Percentiles rank a stretch among this genome's conserved stretches.
Evolutionary conservation across 2,888 invertebrate genomes (phyloP).

Genomic region (Idaea biselata): DNA sequence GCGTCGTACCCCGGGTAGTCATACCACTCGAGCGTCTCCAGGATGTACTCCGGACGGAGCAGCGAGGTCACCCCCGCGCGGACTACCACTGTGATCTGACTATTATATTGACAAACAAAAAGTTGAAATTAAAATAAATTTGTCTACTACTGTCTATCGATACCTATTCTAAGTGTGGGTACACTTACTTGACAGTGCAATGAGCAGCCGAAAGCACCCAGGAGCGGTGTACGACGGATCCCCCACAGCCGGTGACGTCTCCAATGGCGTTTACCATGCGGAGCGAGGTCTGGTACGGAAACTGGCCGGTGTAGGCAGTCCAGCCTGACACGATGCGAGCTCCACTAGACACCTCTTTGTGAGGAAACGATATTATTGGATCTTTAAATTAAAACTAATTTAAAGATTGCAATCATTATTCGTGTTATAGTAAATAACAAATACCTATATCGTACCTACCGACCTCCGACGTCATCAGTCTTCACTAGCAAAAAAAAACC

Average conservation of each 20-base stretch:
- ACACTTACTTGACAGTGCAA: constrained; percentile 61
- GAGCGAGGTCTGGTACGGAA: constrained; percentile 58
- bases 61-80: constrained; percentile 50
- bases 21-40: constrained; percentile 50
- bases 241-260: constrained; percentile 53
- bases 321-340: constrained; percentile 65
- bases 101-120: constrained; percentile 20
- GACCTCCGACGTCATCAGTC: too few relatives aligned
- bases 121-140: constrained; percentile 5
- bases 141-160: too few relatives aligned
- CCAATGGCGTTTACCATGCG: constrained; percentile 52
- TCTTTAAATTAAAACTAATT: background rate
- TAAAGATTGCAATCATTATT: too few relatives aligned
- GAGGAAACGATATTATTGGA: background rate
- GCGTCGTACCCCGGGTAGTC: constrained; percentile 54
- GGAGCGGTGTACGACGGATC: constrained; percentile 50
- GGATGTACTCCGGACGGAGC: constrained; percentile 34
- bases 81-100: constrained; percentile 48
- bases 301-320: constrained; percentile 58
- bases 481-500: too few relatives aligned
- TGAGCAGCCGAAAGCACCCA: constrained; percentile 67
- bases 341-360: constrained; percentile 3
- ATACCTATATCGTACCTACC: too few relatives aligned
- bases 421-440: too few relatives aligned
- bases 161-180: too few relatives aligned